Percentiles rank a stretch among this genome's conserved stretches.
Conservation (phyloP, 2,888 invertebrate species). For the Meiosimyza platycephala region DNA sequence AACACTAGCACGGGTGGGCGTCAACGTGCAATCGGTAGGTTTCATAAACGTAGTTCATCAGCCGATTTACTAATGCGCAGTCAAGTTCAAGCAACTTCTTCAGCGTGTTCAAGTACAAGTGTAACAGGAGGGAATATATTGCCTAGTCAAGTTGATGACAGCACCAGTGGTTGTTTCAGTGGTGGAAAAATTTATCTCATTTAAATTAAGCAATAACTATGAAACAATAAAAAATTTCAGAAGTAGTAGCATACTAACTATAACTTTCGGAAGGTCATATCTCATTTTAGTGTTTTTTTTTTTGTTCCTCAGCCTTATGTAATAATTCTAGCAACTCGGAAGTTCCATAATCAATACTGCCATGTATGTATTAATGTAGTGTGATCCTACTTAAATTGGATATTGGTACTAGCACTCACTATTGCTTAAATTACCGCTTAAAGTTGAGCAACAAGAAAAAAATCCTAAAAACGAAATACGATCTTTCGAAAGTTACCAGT, state of each 20-base stretch:
- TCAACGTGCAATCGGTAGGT: constrained; percentile 28
- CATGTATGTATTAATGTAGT: too few relatives aligned
- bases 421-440: too few relatives aligned
- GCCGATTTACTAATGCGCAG: constrained; percentile 60
- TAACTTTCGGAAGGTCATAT: too few relatives aligned
- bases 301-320: too few relatives aligned
- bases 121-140: constrained; percentile 5
- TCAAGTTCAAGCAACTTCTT: constrained; percentile 27
- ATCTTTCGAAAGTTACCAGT: too few relatives aligned
- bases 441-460: too few relatives aligned
- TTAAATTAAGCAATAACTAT: constrained; percentile 35
- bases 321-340: too few relatives aligned
- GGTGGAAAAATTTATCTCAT: constrained; percentile 36
- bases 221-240: constrained; percentile 20
- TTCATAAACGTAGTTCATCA: constrained; percentile 60
- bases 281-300: too few relatives aligned
- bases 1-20: constrained; percentile 43
- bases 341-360: too few relatives aligned
- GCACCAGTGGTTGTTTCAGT: constrained; percentile 35
- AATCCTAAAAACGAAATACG: too few relatives aligned
- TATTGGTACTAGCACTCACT: too few relatives aligned
- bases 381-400: too few relatives aligned
- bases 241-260: neutral
- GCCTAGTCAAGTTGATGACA: constrained; percentile 40
- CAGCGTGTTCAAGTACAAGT: neutral